Base-by-base conservation (phyloP, 2,797 vertebrate genomes). In the Numenius phaeopus region DNA sequence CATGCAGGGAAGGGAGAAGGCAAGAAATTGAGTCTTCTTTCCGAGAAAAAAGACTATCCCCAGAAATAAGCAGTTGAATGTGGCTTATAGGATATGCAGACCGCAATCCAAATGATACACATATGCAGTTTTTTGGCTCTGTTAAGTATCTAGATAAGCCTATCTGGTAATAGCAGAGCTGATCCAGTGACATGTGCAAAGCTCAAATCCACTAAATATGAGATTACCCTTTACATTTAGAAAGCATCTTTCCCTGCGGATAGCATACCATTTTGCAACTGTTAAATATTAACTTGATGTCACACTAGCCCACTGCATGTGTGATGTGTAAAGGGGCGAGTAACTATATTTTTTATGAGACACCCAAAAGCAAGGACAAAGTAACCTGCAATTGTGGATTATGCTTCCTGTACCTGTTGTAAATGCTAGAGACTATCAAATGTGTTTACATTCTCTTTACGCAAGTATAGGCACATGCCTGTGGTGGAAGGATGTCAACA, bases 261-360 rank as follows among this genome's bases (percentile, higher is more conserved):
- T 9, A 82, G 29, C 73, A 91, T 9, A 71, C 5, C 54, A 83
- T 88, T 94, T 96, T 90, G 15, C 26, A 83, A 44, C 58, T 90
- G 64, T 77, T 89, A 89, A 93, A 87, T 96, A 95, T 94, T 94
- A 93, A 89, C 64, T 55, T 37, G 19, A 32, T 90, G 58, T 58
- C 73, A 67, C 72, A 54, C 34, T 22, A 64, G 17, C 18, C 65
- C 22, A 19, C n/a, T 82, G 40, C n/a, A 32, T 10, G 24, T 39
- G 23, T 22, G 30, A 83, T 77, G 18, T 32, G 44, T 42, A 37
- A 86, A 21, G 22, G 34, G 23, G 20, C 1, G 3, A 65, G 49
- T 24, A 61, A 76, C 24, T 79, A 2, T 20, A 65, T 70, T 52
- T 83, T 87, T 67, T 52, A 77, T 69, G 58, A 90, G 47, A 57